Conservation (phyloP, 2,113 vertebrate genomes). For the Saguinus midas region DNA sequence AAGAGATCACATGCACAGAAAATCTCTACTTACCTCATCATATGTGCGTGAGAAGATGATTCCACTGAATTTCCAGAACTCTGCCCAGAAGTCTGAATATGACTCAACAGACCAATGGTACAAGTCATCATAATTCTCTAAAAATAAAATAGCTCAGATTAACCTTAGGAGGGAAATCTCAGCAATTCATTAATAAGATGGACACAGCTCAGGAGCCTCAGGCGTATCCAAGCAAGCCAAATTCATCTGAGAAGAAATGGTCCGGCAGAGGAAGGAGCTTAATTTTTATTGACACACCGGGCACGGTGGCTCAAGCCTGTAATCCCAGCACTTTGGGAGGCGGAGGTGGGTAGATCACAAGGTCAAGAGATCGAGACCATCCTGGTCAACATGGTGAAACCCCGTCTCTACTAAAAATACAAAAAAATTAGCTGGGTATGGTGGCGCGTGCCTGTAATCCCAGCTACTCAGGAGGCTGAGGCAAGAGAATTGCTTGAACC, state of each 20-base stretch:
- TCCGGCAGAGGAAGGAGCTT: not conserved
- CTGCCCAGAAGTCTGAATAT: conserved; percentile 94
- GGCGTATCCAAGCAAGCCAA: fast-evolving
- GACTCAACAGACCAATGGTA: conserved; percentile 95
- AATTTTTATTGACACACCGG: not conserved
- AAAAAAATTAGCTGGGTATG: no score
- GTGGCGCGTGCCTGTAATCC: no score
- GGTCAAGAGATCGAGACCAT: no score
- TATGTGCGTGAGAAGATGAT: conserved; percentile 89
- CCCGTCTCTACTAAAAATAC: no score
- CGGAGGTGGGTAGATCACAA: no score
- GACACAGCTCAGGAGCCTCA: not conserved
- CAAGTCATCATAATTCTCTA: conserved; percentile 92
- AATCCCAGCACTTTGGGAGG: no score
- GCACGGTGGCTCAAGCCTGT: no score
- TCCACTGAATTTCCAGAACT: conserved; percentile 95
- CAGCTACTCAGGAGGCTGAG: no score
- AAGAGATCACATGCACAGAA: fast-evolving
- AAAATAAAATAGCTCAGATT: not conserved
- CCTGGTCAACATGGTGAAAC: no score
- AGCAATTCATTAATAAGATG: no score
- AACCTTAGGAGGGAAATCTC: not conserved
- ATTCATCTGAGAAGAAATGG: not conserved
- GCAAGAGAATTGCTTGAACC: no score
- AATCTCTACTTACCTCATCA: conserved; percentile 87